A percentile compares a stretch with the other conserved stretches of the same genome.
These are phyloP conservation scores for Melanerpes formicivorus DNA, from an alignment of 2,113 vertebrate species.

Conservation along the genomic window DNA sequence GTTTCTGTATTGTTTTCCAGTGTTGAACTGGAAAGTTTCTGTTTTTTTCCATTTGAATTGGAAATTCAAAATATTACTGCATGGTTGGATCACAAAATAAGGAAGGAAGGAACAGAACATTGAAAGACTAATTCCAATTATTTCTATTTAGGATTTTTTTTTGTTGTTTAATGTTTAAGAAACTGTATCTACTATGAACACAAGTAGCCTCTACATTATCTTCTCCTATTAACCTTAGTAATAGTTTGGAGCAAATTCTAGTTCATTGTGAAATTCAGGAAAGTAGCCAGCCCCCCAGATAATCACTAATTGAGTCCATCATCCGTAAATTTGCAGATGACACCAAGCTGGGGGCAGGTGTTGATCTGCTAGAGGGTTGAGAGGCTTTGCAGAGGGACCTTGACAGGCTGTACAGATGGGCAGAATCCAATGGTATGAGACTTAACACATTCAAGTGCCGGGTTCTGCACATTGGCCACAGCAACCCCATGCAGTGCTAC, in stretches of 20 bases:
- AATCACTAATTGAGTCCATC: not conserved
- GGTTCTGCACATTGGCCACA: too few relatives aligned
- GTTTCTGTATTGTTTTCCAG: not conserved
- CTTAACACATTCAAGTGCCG: too few relatives aligned
- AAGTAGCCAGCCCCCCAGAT: not conserved
- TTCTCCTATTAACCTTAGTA: not conserved
- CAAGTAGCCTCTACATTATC: not conserved
- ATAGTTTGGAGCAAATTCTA: not conserved
- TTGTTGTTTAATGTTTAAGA: not conserved
- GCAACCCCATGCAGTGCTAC: too few relatives aligned
- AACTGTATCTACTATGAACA: not conserved
- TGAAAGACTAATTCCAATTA: not conserved
- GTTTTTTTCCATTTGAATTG: not conserved
- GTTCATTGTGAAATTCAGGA: not conserved
- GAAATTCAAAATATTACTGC: not conserved
- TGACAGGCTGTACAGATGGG: too few relatives aligned
- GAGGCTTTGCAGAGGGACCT: too few relatives aligned
- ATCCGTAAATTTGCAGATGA: too few relatives aligned
- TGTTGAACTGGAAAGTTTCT: not conserved
- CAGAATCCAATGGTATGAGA: too few relatives aligned
- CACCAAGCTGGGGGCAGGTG: too few relatives aligned
- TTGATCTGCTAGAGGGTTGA: too few relatives aligned
- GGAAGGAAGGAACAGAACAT: not conserved
- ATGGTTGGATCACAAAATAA: not conserved
- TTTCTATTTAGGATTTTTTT: not conserved